Evolutionary conservation across 2,888 invertebrate species (phyloP).

Genomic region (Polia nebulosa): DNA sequence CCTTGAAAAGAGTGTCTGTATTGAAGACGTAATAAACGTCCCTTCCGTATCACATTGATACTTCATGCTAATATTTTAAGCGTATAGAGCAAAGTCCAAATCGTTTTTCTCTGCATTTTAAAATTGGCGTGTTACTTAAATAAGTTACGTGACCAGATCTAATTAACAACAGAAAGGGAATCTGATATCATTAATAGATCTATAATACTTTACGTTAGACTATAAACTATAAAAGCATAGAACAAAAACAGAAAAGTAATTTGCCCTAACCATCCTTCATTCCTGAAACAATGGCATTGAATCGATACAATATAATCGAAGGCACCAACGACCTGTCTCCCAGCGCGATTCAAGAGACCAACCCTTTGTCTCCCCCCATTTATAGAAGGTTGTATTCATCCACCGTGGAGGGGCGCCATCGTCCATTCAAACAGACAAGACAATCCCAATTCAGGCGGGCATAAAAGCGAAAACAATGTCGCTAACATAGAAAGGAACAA

Average conservation of each 20-base stretch:
- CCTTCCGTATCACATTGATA: constrained; percentile 17
- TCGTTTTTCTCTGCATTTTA: constrained; percentile 20
- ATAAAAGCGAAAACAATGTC: constrained; percentile 91
- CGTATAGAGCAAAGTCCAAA: constrained; percentile 6
- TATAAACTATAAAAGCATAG: constrained; percentile 58
- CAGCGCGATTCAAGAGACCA: constrained; percentile 89
- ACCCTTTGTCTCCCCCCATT: constrained; percentile 90
- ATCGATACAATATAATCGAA: constrained; percentile 91
- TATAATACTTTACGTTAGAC: constrained; percentile 16
- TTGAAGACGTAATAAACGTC: background rate
- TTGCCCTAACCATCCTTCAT: constrained; percentile 90
- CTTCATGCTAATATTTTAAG: constrained; percentile 49
- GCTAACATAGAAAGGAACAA: constrained; percentile 91
- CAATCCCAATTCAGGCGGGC: constrained; percentile 90
- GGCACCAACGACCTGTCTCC: constrained; percentile 89
- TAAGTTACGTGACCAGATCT: constrained; percentile 42
- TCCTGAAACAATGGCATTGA: constrained; percentile 86
- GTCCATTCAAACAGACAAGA: constrained; percentile 90
- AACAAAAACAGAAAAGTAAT: constrained; percentile 88
- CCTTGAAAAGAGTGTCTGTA: background rate
- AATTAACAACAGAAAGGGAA: constrained; percentile 12
- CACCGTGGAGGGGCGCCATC: constrained; percentile 89
- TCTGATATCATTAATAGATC: constrained; percentile 13
- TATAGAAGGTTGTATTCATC: constrained; percentile 89
- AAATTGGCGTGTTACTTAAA: constrained; percentile 19